phyloP scores from a whole-genome alignment of 2,888 invertebrate genomes.

The Catocala fraxini region DNA sequence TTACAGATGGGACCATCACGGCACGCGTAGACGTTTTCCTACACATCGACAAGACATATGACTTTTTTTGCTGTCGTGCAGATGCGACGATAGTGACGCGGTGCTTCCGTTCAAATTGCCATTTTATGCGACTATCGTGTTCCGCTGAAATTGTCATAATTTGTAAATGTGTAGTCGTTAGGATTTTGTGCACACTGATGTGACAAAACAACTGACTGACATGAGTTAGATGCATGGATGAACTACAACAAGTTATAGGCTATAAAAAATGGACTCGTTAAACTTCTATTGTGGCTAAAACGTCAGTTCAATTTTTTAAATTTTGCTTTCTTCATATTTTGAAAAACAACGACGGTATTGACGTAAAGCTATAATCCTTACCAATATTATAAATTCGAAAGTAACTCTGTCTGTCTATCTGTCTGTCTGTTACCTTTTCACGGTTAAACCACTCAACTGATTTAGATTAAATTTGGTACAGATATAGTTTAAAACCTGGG shows the following conservation, averaged over 20 bases:
- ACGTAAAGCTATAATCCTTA: not conserved
- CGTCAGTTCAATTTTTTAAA: too few relatives aligned
- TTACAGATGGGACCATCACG: conserved; percentile 12
- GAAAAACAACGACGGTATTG: too few relatives aligned
- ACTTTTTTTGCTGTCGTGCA: conserved; percentile 6
- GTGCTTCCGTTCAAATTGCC: conserved; percentile 1
- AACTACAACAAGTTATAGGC: not conserved
- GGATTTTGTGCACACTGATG: not conserved
- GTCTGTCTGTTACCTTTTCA: too few relatives aligned
- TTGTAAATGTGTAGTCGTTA: not conserved
- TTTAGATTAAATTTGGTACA: too few relatives aligned
- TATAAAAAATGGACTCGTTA: not conserved
- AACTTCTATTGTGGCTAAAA: not conserved
- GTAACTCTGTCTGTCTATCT: too few relatives aligned
- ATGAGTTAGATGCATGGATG: conserved; percentile 1
- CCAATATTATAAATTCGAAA: too few relatives aligned
- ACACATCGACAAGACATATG: conserved; percentile 5
- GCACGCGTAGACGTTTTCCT: not conserved
- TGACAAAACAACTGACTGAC: not conserved
- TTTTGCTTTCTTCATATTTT: too few relatives aligned
- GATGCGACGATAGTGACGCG: not conserved
- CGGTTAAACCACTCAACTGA: too few relatives aligned
- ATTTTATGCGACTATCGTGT: not conserved
- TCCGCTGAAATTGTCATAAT: not conserved
- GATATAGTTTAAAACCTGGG: too few relatives aligned